A percentile compares a stretch with the other conserved stretches of the same genome.
phyloP scores from a whole-genome alignment of 2,113 vertebrate genomes.

The Anolis sagrei region DNA sequence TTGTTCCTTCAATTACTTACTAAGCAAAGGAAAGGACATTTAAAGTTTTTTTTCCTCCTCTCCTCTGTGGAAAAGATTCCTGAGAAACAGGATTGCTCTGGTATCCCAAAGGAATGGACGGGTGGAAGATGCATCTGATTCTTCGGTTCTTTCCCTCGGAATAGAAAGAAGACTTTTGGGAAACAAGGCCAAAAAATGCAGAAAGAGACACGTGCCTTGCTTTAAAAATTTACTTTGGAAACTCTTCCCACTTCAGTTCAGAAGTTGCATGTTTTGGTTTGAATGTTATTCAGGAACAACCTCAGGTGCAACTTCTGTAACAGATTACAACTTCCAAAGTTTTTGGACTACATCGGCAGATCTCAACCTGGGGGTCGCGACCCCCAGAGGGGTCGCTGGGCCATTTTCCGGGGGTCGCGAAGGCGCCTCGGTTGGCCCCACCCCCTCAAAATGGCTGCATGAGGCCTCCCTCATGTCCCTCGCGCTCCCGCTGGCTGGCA shows the following conservation, averaged over 20 bases:
- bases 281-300: neutral
- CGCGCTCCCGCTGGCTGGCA: no score
- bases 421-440: no score
- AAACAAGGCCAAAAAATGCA: neutral
- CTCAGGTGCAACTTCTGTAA: neutral
- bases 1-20: conserved; percentile 77
- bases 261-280: neutral
- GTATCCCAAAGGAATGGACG: conserved; percentile 4
- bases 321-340: neutral
- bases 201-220: neutral
- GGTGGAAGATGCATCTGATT: conserved; percentile 7
- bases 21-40: conserved; percentile 61
- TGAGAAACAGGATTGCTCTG: conserved; percentile 18
- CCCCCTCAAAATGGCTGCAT: no score
- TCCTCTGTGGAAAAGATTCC: conserved; percentile 37
- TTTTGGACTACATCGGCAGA: no score
- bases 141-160: conserved; percentile 21
- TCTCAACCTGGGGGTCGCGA: no score
- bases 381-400: no score
- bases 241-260: neutral
- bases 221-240: neutral
- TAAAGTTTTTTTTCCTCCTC: conserved; percentile 68
- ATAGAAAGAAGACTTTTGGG: neutral
- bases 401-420: no score
- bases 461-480: no score